Conservation (phyloP, 1,140 invertebrate species). For the Caenorhabditis tropicalis region DNA sequence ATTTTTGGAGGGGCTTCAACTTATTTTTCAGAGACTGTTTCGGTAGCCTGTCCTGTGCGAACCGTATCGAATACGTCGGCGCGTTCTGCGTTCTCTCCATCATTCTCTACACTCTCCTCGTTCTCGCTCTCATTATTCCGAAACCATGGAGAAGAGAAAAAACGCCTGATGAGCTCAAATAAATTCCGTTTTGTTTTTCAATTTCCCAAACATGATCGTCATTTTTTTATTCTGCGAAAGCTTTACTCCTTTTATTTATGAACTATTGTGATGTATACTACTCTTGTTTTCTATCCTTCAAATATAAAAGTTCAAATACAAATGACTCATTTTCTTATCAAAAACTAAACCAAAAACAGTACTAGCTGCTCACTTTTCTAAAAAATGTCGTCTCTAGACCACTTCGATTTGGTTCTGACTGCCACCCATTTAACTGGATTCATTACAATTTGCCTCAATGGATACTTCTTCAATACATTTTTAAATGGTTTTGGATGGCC, state of each 20-base stretch:
- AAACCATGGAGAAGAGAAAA: conserved; percentile 50
- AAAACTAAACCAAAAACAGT: too few relatives aligned
- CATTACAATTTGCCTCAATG: conserved; percentile 35
- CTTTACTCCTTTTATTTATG: not conserved
- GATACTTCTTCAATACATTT: conserved; percentile 53
- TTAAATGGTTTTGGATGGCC: conserved; percentile 40
- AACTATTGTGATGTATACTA: conserved; percentile 6
- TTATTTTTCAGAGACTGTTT: conserved; percentile 47
- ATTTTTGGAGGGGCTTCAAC: too few relatives aligned
- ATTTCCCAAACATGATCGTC: not conserved
- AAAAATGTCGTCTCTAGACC: not conserved
- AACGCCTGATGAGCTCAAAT: conserved; percentile 56
- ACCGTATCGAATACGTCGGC: conserved; percentile 46
- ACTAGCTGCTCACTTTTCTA: too few relatives aligned
- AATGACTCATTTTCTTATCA: not conserved
- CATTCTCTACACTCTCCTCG: conserved; percentile 50
- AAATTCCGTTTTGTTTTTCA: not conserved
- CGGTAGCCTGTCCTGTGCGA: conserved; percentile 18
- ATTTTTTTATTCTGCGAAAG: conserved; percentile 3
- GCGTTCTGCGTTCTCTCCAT: conserved; percentile 52
- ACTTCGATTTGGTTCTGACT: not conserved
- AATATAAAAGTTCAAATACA: conserved; percentile 23
- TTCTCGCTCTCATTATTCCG: conserved; percentile 39
- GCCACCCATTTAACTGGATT: not conserved
- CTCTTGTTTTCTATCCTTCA: not conserved